Conservation (phyloP, 2,888 invertebrate genomes). For the Argyra leucocephala region DNA sequence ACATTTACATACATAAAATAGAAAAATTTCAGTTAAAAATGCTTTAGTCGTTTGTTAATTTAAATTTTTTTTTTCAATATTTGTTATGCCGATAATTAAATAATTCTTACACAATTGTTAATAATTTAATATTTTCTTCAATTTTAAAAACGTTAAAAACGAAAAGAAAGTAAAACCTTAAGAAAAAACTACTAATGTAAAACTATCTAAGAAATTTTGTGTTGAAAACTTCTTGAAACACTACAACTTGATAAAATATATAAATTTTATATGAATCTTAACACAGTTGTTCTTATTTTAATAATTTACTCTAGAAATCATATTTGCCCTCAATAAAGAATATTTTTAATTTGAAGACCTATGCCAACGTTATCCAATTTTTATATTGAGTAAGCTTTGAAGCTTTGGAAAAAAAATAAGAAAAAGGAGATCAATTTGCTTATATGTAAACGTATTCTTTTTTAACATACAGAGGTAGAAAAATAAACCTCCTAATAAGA, state of each 20-base stretch:
- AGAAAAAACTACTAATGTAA: slow-evolving; percentile 1
- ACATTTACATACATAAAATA: too few species aligned
- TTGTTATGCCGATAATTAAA: not conserved
- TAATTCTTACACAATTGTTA: not conserved
- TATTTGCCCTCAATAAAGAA: too few species aligned
- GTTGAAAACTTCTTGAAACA: not conserved
- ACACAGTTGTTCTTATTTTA: not conserved
- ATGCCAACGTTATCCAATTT: too few species aligned
- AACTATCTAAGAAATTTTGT: not conserved
- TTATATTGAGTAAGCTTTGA: too few species aligned
- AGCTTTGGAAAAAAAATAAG: too few species aligned
- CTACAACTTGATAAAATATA: not conserved
- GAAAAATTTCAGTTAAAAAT: too few species aligned
- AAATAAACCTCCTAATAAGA: too few species aligned
- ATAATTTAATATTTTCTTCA: not conserved
- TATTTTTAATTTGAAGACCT: too few species aligned
- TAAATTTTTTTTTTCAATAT: not conserved
- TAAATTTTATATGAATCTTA: slow-evolving; percentile 2
- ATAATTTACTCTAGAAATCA: not conserved
- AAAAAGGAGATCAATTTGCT: too few species aligned
- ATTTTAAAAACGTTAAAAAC: not conserved
- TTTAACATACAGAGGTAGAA: too few species aligned
- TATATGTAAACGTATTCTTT: too few species aligned
- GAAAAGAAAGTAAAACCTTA: not conserved
- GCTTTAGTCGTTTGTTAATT: too few species aligned